Base-by-base conservation (phyloP, 2,797 vertebrate genomes). In the Discoglossus pictus region DNA sequence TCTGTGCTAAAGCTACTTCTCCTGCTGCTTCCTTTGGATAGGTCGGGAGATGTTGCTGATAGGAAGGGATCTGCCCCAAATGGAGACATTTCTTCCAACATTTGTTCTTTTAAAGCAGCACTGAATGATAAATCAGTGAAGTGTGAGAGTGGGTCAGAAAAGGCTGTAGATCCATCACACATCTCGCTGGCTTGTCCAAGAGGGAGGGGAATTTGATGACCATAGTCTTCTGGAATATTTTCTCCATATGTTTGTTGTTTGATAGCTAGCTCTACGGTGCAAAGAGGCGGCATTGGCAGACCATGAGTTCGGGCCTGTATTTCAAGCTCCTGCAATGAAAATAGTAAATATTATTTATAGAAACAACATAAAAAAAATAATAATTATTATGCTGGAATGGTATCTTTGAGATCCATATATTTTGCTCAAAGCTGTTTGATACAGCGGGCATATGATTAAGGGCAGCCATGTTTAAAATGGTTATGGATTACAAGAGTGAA, bases 71-170 rank as follows among this genome's bases (percentile, higher is more conserved):
- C 95, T 10, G 87, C 77, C 73, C 92, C 93, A 34, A 96, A 95
- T 0, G 94, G 94, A 0, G 95, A 98, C 61, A 96, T 85, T 79
- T 92, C 89, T 2, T 95, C 93, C 72, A 98, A 83, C 48, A 87
- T 86, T 25, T 96, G 95, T 67, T 99, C 97, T 79, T 99, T 97
- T 65, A 97, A 89, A n/a, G 94, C 89, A 1, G 91, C 86, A 0
- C 93, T 95, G 82, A 98, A 99, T 25, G 89, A 92, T 86, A 99
- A 92, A 88, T 99, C 94, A 0, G 96, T 98, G 83, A 99, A 99
- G 79, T 98, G 94, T 35, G 95, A 98, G 75, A 99, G 90, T 2
- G 97, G 97, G 80, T 98, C 96, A 1, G 94, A 97, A 87, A 96
- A 99, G 3, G 90, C 87, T 46, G 90, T 87, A 47, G 92, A 90